Evolutionary conservation across 30 jellyfish, hydroid and myxozoan species (phyloP).

Genomic region (Cassiopea andromeda): DNA sequence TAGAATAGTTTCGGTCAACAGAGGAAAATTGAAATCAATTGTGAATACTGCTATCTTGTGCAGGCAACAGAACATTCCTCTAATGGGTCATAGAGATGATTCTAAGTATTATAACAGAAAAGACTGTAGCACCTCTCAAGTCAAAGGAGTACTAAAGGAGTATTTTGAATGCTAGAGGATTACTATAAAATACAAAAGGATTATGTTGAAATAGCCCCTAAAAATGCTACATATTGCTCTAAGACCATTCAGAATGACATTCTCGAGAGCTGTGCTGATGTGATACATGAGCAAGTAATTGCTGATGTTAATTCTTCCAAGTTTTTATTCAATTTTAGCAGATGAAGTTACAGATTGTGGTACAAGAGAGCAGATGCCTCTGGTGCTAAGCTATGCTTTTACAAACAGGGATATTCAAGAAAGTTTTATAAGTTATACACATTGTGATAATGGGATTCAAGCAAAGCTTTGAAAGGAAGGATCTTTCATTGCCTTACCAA

Average conservation of each 20-base stretch:
- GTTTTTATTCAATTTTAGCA: not conserved
- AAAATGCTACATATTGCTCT: conserved; percentile 2
- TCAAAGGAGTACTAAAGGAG: conserved; percentile 8
- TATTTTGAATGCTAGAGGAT: conserved; percentile 9
- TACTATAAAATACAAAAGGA: not conserved
- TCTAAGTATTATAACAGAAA: conserved; percentile 8
- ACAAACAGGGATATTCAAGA: conserved; percentile 13
- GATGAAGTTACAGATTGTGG: conserved; percentile 53
- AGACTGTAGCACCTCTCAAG: conserved; percentile 15
- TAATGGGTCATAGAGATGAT: conserved; percentile 56
- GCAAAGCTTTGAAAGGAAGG: conserved; percentile 12
- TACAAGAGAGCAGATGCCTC: conserved; percentile 51
- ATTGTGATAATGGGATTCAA: conserved; percentile 23
- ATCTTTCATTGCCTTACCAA: conserved; percentile 6
- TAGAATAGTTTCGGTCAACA: no score
- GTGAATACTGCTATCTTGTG: not conserved
- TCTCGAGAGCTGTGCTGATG: conserved; percentile 1
- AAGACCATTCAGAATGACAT: conserved; percentile 18
- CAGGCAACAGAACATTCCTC: conserved; percentile 36
- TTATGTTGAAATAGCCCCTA: conserved; percentile 38
- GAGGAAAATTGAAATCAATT: not conserved
- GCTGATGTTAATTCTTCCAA: not conserved
- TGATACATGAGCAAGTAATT: not conserved
- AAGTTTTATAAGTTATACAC: conserved; percentile 1
- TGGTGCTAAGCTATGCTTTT: conserved; percentile 35